phyloP scores from a whole-genome alignment of 2,797 vertebrate species.

The Ptychobarbus kaznakovi region DNA sequence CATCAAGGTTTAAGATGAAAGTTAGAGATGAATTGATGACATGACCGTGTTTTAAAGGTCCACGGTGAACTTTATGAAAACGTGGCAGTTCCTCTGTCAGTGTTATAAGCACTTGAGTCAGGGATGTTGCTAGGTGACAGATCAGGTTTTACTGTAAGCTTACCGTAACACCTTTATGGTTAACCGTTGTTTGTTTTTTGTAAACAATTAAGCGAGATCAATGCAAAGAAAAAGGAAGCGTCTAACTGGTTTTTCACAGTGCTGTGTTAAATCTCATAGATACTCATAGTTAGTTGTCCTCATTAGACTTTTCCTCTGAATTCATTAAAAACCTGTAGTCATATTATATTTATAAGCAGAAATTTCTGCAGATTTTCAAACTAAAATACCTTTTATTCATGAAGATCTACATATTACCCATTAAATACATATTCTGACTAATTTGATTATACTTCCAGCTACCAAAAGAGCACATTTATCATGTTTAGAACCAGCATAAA shows the following conservation, averaged over 20 bases:
- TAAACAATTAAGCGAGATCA: not conserved
- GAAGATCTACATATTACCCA: not conserved
- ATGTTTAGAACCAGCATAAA: conserved; percentile 15
- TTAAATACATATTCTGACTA: not conserved
- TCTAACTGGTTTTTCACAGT: not conserved
- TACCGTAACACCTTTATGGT: not conserved
- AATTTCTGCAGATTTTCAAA: not conserved
- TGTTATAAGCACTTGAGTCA: conserved; percentile 3
- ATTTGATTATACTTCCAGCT: not conserved
- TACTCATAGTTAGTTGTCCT: not conserved
- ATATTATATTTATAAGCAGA: not conserved
- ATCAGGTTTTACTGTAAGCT: conserved; percentile 7
- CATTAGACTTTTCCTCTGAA: not conserved
- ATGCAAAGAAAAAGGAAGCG: not conserved
- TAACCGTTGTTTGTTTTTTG: conserved; percentile 2
- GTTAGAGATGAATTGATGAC: conserved; percentile 3
- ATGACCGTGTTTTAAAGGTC: conserved; percentile 11
- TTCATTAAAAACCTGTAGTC: not conserved
- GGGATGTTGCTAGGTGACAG: conserved; percentile 53
- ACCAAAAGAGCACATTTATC: not conserved
- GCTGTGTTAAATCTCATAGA: not conserved
- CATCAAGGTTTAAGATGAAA: conserved; percentile 14
- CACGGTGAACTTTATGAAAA: conserved; percentile 16
- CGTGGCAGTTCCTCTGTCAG: conserved; percentile 2
- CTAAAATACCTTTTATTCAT: not conserved